A percentile compares a stretch with the other conserved stretches of the same genome.
Evolutionary conservation across 2,113 vertebrate species (phyloP).

Genomic region (Misgurnus mizolepis): DNA sequence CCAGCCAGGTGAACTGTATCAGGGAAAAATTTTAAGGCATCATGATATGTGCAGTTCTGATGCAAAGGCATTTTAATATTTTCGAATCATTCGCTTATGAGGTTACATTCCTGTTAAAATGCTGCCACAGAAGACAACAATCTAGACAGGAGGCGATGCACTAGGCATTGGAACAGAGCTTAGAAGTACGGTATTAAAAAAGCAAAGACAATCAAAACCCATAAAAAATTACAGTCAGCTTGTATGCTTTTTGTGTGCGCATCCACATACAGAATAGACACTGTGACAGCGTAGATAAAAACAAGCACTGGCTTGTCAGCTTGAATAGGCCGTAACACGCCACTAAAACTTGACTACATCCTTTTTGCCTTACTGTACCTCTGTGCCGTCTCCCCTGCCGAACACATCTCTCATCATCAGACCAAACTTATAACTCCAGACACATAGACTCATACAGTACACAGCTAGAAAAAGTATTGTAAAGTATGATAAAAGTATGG

Average conservation of each 20-base stretch:
- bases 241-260: conserved; percentile 52
- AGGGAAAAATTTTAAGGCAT: too few relatives aligned
- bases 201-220: conserved; percentile 22
- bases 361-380: neutral
- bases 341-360: neutral
- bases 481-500: too few relatives aligned
- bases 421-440: neutral
- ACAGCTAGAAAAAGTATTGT: neutral
- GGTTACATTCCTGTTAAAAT: too few relatives aligned
- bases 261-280: neutral
- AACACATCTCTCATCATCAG: conserved; percentile 17
- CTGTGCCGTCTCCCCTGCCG: neutral
- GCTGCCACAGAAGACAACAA: too few relatives aligned
- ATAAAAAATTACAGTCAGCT: conserved; percentile 46
- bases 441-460: neutral
- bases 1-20: too few relatives aligned
- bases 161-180: too few relatives aligned
- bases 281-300: conserved; percentile 24
- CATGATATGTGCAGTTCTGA: too few relatives aligned
- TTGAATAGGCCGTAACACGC: conserved; percentile 29
- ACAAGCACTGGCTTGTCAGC: conserved; percentile 30
- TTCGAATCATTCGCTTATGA: too few relatives aligned
- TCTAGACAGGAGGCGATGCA: too few relatives aligned
- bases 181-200: neutral
- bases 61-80: too few relatives aligned